phyloP scores from a whole-genome alignment of 1,140 invertebrate genomes.

The Aricia agestis region DNA sequence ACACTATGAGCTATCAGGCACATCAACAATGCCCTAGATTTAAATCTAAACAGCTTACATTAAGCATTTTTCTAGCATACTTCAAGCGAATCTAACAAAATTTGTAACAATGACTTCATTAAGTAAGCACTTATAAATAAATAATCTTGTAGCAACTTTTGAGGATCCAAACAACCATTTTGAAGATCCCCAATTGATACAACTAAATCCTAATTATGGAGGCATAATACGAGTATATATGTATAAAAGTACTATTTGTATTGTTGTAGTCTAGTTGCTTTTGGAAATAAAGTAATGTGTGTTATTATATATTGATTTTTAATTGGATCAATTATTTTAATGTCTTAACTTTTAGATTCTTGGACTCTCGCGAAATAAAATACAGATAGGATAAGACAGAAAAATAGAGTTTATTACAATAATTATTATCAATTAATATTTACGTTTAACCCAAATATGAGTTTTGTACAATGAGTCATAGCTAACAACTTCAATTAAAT shows the following conservation, averaged over 20 bases:
- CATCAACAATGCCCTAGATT: too few relatives aligned
- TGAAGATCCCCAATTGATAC: too few relatives aligned
- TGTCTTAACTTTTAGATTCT: too few relatives aligned
- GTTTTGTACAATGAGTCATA: background rate
- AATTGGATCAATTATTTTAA: background rate
- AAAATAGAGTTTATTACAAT: conserved; percentile 13
- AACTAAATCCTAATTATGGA: too few relatives aligned
- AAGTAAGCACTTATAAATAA: too few relatives aligned
- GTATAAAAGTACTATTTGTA: background rate
- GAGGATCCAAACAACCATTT: too few relatives aligned
- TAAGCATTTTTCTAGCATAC: too few relatives aligned
- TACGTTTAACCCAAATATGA: background rate
- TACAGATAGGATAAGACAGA: background rate
- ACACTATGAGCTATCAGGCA: too few relatives aligned
- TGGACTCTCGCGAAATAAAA: background rate
- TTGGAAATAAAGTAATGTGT: conserved; percentile 2
- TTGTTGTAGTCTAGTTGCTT: background rate
- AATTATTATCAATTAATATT: background rate
- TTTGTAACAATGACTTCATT: too few relatives aligned
- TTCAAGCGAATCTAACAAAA: too few relatives aligned
- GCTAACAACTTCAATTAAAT: background rate
- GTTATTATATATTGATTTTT: background rate
- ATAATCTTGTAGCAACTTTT: too few relatives aligned
- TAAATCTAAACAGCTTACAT: too few relatives aligned
- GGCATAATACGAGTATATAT: background rate